Conservation (phyloP, 2,113 vertebrate genomes). For the Stigmatopora nigra region DNA sequence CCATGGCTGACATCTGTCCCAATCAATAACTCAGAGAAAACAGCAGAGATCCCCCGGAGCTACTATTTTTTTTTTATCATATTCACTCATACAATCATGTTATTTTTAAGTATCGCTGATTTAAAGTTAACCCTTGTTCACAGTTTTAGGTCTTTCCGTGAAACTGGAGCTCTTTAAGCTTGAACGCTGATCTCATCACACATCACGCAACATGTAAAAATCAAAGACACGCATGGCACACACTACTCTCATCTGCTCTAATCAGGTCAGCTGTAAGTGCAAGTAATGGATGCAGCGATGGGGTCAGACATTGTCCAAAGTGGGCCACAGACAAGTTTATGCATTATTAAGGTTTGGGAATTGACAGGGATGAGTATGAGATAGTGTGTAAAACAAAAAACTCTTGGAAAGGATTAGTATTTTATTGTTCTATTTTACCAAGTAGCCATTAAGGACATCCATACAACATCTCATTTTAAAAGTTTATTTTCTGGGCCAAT, state of each 20-base stretch:
- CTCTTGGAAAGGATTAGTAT: neutral
- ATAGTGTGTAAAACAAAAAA: constrained; percentile 6
- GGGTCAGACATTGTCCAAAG: constrained; percentile 46
- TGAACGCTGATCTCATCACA: constrained; percentile 12
- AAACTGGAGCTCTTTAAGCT: constrained; percentile 4
- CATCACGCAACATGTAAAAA: constrained; percentile 12
- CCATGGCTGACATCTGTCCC: constrained; percentile 48
- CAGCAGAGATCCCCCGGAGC: constrained; percentile 11
- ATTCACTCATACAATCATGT: constrained; percentile 14
- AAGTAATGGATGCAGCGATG: constrained; percentile 20
- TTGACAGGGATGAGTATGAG: neutral
- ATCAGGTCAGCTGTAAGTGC: constrained; percentile 49
- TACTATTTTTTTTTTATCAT: constrained; percentile 13
- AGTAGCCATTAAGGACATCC: neutral
- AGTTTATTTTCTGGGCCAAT: too few relatives aligned
- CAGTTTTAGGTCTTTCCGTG: constrained; percentile 25
- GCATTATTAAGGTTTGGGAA: constrained; percentile 11
- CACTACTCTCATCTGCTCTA: constrained; percentile 28
- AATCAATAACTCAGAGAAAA: constrained; percentile 24
- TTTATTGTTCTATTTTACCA: neutral
- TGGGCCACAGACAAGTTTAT: constrained; percentile 31
- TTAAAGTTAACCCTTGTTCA: constrained; percentile 6
- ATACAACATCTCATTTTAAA: neutral
- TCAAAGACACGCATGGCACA: constrained; percentile 11
- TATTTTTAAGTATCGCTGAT: constrained; percentile 10